Evolutionary conservation across 2,888 invertebrate genomes (phyloP).

Genomic region (Dryococelus australis): DNA sequence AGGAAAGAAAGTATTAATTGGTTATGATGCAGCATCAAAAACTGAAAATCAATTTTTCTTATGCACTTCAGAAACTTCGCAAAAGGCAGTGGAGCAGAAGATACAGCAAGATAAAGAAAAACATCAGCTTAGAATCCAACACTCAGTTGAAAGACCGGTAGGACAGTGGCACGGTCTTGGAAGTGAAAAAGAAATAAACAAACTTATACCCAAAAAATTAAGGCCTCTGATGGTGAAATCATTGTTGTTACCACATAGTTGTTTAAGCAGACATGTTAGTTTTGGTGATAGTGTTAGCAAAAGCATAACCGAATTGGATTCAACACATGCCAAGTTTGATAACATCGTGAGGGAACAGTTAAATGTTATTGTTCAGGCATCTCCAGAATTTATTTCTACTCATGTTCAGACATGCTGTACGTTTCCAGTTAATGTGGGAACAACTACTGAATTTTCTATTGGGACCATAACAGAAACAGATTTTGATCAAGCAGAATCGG

Average conservation of each 20-base stretch:
- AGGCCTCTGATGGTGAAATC: not conserved
- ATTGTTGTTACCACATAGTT: not conserved
- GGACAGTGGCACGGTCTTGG: not conserved
- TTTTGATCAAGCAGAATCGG: not conserved
- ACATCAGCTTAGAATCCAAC: not conserved
- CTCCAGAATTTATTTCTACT: not conserved
- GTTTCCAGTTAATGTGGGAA: not conserved
- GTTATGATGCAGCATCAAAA: not conserved
- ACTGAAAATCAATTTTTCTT: not conserved
- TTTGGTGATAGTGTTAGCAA: not conserved
- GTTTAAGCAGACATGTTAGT: not conserved
- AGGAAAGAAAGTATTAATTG: constrained; percentile 3
- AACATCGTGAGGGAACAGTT: not conserved
- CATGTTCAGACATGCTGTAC: not conserved
- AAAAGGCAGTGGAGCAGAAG: not conserved
- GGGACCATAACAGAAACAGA: not conserved
- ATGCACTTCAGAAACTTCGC: not conserved
- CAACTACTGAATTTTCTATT: not conserved
- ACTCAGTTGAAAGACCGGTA: not conserved
- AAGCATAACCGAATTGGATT: not conserved
- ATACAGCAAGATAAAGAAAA: not conserved
- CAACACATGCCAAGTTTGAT: not conserved
- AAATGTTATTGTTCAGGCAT: not conserved
- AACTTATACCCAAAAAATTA: not conserved
- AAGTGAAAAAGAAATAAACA: constrained; percentile 11